phyloP scores from a whole-genome alignment of 1,140 invertebrate species.

The Aphelenchoides avenae region DNA sequence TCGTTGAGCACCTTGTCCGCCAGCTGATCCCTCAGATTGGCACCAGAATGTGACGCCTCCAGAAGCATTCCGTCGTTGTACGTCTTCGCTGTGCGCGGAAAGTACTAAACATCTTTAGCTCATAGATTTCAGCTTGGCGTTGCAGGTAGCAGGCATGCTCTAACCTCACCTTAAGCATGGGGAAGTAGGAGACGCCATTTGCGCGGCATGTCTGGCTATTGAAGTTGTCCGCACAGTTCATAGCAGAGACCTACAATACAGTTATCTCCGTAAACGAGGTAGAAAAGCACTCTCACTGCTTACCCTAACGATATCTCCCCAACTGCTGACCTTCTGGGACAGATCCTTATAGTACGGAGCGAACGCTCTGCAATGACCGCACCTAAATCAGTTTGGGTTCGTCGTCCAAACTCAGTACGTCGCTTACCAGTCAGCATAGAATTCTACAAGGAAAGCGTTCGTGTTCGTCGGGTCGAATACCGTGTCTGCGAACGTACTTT shows the following conservation, averaged over 20 bases:
- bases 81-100: conserved; percentile 41
- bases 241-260: conserved; percentile 46
- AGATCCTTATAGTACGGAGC: conserved; percentile 55
- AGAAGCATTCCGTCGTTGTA: conserved; percentile 41
- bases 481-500: conserved; percentile 54
- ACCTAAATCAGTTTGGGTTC: no score
- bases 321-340: conserved; percentile 42
- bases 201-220: conserved; percentile 52
- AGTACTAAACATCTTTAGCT: conserved; percentile 45
- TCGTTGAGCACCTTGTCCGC: conserved; percentile 52
- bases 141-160: background rate
- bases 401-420: background rate
- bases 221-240: conserved; percentile 58
- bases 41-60: conserved; percentile 53
- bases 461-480: conserved; percentile 44
- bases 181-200: conserved; percentile 52
- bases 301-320: conserved; percentile 40
- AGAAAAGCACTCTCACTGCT: background rate
- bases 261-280: no score
- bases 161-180: conserved; percentile 53
- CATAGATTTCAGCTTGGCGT: no score
- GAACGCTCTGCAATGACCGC: conserved; percentile 58
- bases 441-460: conserved; percentile 57
- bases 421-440: conserved; percentile 57
- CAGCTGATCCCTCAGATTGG: conserved; percentile 49